Percentiles rank a stretch among this genome's conserved stretches.
These are phyloP conservation scores for Colostygia pectinataria DNA, from an alignment of 2,888 invertebrate genomes.

Conservation along the genomic window DNA sequence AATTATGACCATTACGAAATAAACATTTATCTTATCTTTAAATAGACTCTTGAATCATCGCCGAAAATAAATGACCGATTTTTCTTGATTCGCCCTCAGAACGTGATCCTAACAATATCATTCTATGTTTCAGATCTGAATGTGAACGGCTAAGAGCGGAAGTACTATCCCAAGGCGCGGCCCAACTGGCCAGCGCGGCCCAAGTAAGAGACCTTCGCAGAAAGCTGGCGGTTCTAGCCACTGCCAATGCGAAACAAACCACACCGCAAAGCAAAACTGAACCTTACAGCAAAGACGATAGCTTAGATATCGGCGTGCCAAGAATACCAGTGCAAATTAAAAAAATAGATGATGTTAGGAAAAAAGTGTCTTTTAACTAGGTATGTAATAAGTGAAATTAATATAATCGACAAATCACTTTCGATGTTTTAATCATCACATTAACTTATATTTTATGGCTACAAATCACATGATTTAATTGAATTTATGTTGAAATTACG, in stretches of 20 bases:
- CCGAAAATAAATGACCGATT: too few species aligned
- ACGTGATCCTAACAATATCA: not conserved
- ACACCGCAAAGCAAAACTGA: constrained; percentile 32
- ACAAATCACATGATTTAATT: not conserved
- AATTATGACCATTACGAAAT: too few species aligned
- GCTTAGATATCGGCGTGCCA: constrained; percentile 40
- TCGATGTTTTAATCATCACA: constrained; percentile 1
- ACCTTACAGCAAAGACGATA: constrained; percentile 25
- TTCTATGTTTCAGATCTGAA: constrained; percentile 52
- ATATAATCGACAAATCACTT: constrained; percentile 5
- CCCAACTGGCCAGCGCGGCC: constrained; percentile 63
- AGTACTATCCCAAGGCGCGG: constrained; percentile 65
- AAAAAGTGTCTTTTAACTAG: constrained; percentile 73
- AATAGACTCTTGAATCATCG: too few species aligned
- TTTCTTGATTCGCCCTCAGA: too few species aligned
- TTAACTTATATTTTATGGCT: not conserved
- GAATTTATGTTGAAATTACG: too few species aligned
- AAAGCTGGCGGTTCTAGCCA: constrained; percentile 53
- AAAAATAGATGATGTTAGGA: constrained; percentile 63
- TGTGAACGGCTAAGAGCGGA: constrained; percentile 63
- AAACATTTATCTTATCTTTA: too few species aligned
- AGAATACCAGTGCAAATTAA: constrained; percentile 37
- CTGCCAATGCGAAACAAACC: constrained; percentile 28
- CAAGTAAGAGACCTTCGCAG: constrained; percentile 65
- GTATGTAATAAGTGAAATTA: not conserved